phyloP scores from a whole-genome alignment of 2,888 invertebrate genomes.

The Agriopis aurantiaria region DNA sequence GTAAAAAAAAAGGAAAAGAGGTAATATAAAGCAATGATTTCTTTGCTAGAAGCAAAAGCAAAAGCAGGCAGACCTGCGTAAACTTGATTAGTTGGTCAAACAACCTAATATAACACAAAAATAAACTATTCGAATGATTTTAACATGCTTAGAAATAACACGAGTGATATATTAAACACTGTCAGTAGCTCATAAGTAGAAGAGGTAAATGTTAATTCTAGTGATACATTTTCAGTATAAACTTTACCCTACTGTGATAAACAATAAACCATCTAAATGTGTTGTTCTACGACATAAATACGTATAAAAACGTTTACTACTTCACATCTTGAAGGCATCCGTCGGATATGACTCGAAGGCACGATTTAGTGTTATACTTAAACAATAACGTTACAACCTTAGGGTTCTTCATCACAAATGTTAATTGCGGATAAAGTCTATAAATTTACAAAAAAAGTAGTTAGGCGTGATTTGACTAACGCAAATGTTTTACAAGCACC shows the following conservation, averaged over 20 bases:
- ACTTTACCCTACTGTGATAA: slow-evolving; percentile 59
- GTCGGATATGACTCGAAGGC: slow-evolving; percentile 84
- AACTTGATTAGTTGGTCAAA: slow-evolving; percentile 18
- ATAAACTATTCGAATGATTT: slow-evolving; percentile 83
- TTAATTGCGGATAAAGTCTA: slow-evolving; percentile 58
- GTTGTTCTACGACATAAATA: slow-evolving; percentile 66
- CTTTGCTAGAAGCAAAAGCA: slow-evolving; percentile 38
- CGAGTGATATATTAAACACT: slow-evolving; percentile 49
- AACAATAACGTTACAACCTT: slow-evolving; percentile 64
- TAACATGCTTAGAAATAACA: slow-evolving; percentile 76
- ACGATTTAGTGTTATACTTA: slow-evolving; percentile 60
- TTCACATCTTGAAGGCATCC: slow-evolving; percentile 78
- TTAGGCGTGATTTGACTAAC: slow-evolving; percentile 48
- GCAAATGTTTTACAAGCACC: slow-evolving; percentile 71
- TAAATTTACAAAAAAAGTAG: slow-evolving; percentile 33
- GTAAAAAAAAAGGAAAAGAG: slow-evolving; percentile 46
- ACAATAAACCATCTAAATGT: slow-evolving; percentile 65
- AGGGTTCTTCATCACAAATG: slow-evolving; percentile 57
- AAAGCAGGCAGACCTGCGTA: slow-evolving; percentile 29
- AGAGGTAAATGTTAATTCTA: slow-evolving; percentile 32
- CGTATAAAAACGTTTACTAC: slow-evolving; percentile 78
- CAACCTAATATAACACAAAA: slow-evolving; percentile 69
- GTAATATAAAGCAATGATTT: slow-evolving; percentile 39
- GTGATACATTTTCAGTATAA: slow-evolving; percentile 54
- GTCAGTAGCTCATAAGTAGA: slow-evolving; percentile 27